phyloP scores from a whole-genome alignment of 1,140 invertebrate species.

The Acromyrmex echinatior region DNA sequence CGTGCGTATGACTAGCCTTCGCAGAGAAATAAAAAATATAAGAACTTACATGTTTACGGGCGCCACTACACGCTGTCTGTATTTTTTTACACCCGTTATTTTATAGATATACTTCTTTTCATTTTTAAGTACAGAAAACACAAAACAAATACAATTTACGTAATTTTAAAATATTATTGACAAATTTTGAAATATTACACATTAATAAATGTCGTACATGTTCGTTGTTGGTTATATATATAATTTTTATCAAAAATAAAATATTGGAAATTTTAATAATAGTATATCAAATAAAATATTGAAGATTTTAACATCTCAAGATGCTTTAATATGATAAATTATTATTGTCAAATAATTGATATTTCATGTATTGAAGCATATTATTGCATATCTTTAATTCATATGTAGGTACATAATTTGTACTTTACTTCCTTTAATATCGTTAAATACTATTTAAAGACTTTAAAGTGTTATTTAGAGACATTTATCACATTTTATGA shows the following conservation, averaged over 20 bases:
- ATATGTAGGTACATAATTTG: not conserved
- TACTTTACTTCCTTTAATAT: not conserved
- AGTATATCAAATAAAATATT: not conserved
- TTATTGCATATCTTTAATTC: not conserved
- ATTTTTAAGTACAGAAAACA: not conserved
- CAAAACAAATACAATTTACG: not conserved
- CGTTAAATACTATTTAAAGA: not conserved
- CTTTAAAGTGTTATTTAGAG: not conserved
- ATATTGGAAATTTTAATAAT: too few relatives aligned
- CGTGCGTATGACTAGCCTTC: constrained; percentile 21
- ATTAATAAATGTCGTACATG: too few relatives aligned
- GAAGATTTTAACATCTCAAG: not conserved
- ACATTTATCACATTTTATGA: not conserved
- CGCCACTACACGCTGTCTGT: not conserved
- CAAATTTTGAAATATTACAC: not conserved
- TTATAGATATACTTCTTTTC: constrained; percentile 9
- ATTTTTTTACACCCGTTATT: constrained; percentile 10
- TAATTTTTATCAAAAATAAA: not conserved
- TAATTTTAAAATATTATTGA: not conserved
- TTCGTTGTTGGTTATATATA: not conserved
- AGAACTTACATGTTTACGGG: not conserved
- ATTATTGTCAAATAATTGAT: constrained; percentile 6
- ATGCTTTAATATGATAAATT: not conserved
- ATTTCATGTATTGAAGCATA: not conserved
- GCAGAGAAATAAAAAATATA: constrained; percentile 41